phyloP scores from a whole-genome alignment of 2,113 vertebrate species.

The Eulemur rufifrons region DNA sequence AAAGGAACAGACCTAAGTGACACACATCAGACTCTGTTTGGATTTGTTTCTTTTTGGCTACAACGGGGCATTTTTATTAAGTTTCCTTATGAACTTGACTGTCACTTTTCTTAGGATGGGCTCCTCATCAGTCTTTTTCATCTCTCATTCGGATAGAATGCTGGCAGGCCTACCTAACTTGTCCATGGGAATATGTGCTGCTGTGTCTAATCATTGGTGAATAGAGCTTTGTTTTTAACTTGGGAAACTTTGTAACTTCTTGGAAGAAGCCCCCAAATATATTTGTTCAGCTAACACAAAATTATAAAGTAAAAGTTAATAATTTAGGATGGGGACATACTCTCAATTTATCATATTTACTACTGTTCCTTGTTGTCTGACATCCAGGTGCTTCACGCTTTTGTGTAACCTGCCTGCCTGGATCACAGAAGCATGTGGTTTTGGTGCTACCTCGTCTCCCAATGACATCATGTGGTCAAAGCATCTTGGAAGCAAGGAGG shows the following conservation, averaged over 20 bases:
- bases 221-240: not conserved
- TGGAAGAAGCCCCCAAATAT: not conserved
- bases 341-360: not conserved
- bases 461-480: not conserved
- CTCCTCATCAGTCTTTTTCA: not conserved
- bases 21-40: not conserved
- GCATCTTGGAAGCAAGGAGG: not conserved
- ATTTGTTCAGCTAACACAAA: not conserved
- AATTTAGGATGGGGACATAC: not conserved
- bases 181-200: not conserved
- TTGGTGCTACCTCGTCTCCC: not conserved
- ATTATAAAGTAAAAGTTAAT: not conserved
- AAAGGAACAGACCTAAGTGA: not conserved
- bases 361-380: not conserved
- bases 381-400: not conserved
- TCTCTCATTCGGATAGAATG: not conserved
- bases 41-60: not conserved
- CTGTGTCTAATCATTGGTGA: not conserved
- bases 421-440: not conserved
- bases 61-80: not conserved
- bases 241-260: not conserved
- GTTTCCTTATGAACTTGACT: not conserved
- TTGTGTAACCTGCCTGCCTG: not conserved
- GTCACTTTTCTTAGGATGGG: not conserved
- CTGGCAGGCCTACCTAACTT: not conserved